Conservation (phyloP, 2,888 invertebrate species). For the Drosophila monieri region DNA sequence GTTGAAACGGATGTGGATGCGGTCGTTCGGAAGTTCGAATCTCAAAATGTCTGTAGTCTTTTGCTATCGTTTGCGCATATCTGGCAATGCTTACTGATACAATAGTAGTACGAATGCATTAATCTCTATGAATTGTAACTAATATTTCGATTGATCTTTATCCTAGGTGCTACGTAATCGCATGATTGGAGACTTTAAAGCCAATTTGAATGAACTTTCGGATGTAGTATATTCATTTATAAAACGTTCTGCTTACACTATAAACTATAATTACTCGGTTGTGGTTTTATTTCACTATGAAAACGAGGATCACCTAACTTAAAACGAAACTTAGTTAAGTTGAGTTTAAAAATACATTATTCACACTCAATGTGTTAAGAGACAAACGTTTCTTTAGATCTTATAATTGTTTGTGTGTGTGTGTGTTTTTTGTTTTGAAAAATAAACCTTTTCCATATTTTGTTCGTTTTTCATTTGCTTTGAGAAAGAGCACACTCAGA, state of each 20-base stretch:
- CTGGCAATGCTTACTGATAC: slow-evolving; percentile 4
- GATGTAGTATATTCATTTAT: slow-evolving; percentile 25
- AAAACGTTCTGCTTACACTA: slow-evolving; percentile 53
- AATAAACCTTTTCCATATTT: slow-evolving; percentile 17
- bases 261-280: slow-evolving; percentile 67
- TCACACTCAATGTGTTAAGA: slow-evolving; percentile 61
- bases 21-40: slow-evolving; percentile 58
- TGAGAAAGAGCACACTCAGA: slow-evolving; percentile 85
- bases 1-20: slow-evolving; percentile 21
- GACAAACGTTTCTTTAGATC: slow-evolving; percentile 59
- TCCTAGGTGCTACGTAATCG: slow-evolving; percentile 22
- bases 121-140: slow-evolving; percentile 28
- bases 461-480: slow-evolving; percentile 39
- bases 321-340: slow-evolving; percentile 59
- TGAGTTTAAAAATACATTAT: slow-evolving; percentile 62
- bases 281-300: slow-evolving; percentile 63
- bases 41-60: slow-evolving; percentile 52
- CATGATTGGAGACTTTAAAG: slow-evolving; percentile 35
- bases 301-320: slow-evolving; percentile 65
- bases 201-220: slow-evolving; percentile 27
- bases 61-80: slow-evolving; percentile 14
- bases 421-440: slow-evolving; percentile 23
- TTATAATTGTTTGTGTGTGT: slow-evolving; percentile 42
- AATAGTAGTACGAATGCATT: slow-evolving; percentile 8
- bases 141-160: slow-evolving; percentile 46